Percentiles rank a stretch among this genome's conserved stretches.
phyloP scores from a whole-genome alignment of 2,888 invertebrate genomes.

The Spialia ferax region DNA sequence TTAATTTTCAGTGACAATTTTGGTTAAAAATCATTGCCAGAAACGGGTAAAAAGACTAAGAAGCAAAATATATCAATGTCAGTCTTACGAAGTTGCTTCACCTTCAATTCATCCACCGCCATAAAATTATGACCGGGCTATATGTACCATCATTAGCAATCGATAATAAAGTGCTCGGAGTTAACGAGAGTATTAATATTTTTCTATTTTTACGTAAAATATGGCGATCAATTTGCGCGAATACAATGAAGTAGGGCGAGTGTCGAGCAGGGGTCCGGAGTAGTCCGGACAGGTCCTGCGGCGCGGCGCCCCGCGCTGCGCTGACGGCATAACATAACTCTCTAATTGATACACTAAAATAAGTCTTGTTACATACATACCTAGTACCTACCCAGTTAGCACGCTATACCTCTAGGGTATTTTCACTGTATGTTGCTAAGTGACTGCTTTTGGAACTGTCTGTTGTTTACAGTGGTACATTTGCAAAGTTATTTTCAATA shows the following conservation, averaged over 20 bases:
- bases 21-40: too few relatives aligned
- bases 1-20: too few relatives aligned
- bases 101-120: not conserved
- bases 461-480: too few relatives aligned
- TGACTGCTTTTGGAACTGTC: too few relatives aligned
- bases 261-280: slow-evolving; percentile 48
- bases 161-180: slow-evolving; percentile 12
- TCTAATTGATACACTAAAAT: slow-evolving; percentile 85
- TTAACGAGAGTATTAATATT: slow-evolving; percentile 51
- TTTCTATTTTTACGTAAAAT: slow-evolving; percentile 56
- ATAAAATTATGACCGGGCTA: not conserved
- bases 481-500: too few relatives aligned
- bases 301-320: slow-evolving; percentile 64
- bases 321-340: slow-evolving; percentile 78
- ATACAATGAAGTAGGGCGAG: slow-evolving; percentile 51
- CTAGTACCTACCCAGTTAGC: too few relatives aligned
- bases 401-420: slow-evolving; percentile 26
- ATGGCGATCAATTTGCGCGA: slow-evolving; percentile 66
- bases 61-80: too few relatives aligned
- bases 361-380: slow-evolving; percentile 68
- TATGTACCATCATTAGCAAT: slow-evolving; percentile 22
- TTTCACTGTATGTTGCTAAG: too few relatives aligned
- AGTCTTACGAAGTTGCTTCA: not conserved
- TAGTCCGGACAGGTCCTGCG: slow-evolving; percentile 48
- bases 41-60: too few relatives aligned